phyloP scores from a whole-genome alignment of 92 coral and sea anemone genomes.

The Pocillopora meandrina region DNA sequence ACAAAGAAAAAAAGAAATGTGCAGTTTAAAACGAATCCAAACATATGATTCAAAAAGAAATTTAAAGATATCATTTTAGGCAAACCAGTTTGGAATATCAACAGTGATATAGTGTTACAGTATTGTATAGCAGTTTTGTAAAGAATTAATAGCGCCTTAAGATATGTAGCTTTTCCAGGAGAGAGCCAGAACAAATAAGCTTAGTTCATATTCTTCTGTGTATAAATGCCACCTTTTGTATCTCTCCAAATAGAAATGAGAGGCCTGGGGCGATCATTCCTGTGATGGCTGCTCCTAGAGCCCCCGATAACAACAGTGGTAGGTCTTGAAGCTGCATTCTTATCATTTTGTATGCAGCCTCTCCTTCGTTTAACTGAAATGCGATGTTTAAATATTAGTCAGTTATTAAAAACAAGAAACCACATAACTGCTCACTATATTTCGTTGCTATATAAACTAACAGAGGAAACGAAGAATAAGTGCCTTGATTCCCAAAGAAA shows the following conservation, averaged over 20 bases:
- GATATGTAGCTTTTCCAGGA: not conserved
- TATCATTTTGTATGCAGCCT: slow-evolving; percentile 63
- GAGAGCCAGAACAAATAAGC: not conserved
- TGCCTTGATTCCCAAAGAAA: no score
- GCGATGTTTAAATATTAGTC: no score
- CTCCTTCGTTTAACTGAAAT: slow-evolving; percentile 69
- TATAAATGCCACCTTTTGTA: slow-evolving; percentile 74
- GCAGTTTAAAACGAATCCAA: not conserved
- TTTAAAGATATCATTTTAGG: no score
- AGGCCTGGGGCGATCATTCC: slow-evolving; percentile 98
- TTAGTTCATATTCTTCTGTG: not conserved
- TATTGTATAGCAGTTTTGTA: no score
- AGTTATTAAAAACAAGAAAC: no score
- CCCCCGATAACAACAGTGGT: slow-evolving; percentile 84
- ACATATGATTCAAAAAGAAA: no score
- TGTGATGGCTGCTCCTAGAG: slow-evolving; percentile 83
- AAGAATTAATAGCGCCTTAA: not conserved
- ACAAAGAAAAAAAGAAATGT: not conserved
- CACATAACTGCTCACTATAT: no score
- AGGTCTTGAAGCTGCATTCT: slow-evolving; percentile 77
- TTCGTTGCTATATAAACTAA: no score
- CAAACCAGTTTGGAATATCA: no score
- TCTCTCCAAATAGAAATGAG: slow-evolving; percentile 80
- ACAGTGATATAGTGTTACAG: no score
- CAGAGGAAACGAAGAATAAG: no score